phyloP scores from a whole-genome alignment of 2,113 vertebrate genomes.

The Butastur rufipennis region DNA sequence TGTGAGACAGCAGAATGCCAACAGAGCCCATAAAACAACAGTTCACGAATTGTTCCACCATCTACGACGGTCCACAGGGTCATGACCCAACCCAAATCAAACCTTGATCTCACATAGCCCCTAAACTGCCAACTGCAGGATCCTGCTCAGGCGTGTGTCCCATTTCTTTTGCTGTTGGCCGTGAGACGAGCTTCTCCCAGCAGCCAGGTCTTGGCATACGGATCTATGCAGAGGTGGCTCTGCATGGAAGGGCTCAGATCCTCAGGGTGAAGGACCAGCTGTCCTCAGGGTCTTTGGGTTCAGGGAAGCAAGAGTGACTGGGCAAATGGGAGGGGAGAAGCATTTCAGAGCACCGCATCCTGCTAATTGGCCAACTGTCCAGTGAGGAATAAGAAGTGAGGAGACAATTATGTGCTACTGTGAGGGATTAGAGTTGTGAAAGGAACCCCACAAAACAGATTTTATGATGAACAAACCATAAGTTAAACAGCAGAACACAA shows the following conservation, averaged over 20 bases:
- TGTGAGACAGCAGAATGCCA: not conserved
- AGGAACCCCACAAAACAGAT: not conserved
- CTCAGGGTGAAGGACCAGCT: not conserved
- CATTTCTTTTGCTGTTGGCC: not conserved
- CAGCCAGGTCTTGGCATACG: rapidly evolving
- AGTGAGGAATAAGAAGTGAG: not conserved
- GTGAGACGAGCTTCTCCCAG: not conserved
- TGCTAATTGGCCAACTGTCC: rapidly evolving
- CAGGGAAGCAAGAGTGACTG: not conserved
- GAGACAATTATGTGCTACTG: not conserved
- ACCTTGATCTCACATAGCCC: not conserved
- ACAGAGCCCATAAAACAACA: not conserved
- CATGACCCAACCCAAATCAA: not conserved
- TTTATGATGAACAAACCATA: not conserved
- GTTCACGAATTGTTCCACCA: not conserved
- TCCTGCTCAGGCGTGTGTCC: rapidly evolving
- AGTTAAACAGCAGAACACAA: not conserved
- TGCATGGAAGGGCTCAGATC: not conserved
- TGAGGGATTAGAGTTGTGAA: not conserved
- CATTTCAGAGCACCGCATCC: not conserved
- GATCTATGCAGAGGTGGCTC: not conserved
- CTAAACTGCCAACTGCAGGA: not conserved
- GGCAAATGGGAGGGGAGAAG: not conserved
- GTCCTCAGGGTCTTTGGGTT: not conserved
- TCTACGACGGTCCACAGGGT: not conserved